A percentile compares a stretch with the other conserved stretches of the same genome.
Conservation (phyloP, 1,140 invertebrate species). For the Micrasema longulum region DNA sequence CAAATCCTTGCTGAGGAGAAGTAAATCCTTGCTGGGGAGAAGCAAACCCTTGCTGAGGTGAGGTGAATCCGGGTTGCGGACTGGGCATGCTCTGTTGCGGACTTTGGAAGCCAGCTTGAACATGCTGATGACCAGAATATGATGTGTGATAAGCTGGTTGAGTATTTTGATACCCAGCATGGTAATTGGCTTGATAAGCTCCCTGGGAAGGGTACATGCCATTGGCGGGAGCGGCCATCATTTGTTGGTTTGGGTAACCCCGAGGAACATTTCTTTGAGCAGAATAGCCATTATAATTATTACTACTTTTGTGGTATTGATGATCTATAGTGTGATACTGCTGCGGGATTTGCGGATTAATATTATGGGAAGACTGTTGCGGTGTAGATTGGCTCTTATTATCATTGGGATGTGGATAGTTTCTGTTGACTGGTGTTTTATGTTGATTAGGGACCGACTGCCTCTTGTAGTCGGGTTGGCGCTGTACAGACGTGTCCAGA, state of each 20-base stretch:
- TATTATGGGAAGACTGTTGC: slow-evolving; percentile 56
- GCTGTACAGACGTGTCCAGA: slow-evolving; percentile 62
- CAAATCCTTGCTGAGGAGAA: slow-evolving; percentile 54
- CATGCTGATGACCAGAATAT: slow-evolving; percentile 58
- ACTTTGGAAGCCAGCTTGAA: slow-evolving; percentile 58
- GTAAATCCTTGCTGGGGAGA: slow-evolving; percentile 59
- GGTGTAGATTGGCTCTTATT: slow-evolving; percentile 58
- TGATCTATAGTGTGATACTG: slow-evolving; percentile 63
- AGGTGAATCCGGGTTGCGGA: too few species aligned
- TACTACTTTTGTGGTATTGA: slow-evolving; percentile 63
- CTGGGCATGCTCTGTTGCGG: slow-evolving; percentile 57
- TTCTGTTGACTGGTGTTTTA: slow-evolving; percentile 53
- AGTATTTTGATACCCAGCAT: slow-evolving; percentile 56
- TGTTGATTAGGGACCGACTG: slow-evolving; percentile 58
- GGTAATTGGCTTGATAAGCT: not conserved
- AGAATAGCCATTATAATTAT: slow-evolving; percentile 61
- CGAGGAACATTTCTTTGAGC: slow-evolving; percentile 59
- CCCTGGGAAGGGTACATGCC: slow-evolving; percentile 10
- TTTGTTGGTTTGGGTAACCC: slow-evolving; percentile 41
- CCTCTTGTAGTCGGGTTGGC: slow-evolving; percentile 58
- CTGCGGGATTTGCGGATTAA: slow-evolving; percentile 55
- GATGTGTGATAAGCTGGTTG: too few species aligned
- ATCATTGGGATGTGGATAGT: slow-evolving; percentile 56
- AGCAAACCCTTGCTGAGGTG: slow-evolving; percentile 56
- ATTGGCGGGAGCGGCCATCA: slow-evolving; percentile 18